Percentiles rank a stretch among this genome's conserved stretches.
phyloP scores from a whole-genome alignment of 1,140 invertebrate species.

The Drosophila pachea region DNA sequence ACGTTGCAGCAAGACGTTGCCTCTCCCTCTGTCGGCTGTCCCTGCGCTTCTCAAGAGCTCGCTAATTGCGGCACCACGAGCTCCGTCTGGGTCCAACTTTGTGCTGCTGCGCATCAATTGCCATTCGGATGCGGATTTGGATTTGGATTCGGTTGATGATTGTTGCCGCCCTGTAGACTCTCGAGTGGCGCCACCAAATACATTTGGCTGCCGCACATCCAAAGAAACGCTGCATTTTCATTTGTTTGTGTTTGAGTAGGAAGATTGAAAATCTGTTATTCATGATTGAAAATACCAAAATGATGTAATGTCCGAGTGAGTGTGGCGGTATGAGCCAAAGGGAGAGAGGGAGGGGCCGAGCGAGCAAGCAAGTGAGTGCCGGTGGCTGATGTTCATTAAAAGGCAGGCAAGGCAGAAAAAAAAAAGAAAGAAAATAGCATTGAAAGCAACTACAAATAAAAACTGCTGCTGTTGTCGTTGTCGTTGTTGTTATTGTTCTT shows the following conservation, averaged over 20 bases:
- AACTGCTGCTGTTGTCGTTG: slow-evolving; percentile 33
- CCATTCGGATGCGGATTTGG: background rate
- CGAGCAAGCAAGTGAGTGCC: slow-evolving; percentile 1
- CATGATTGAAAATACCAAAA: slow-evolving; percentile 69
- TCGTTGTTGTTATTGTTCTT: slow-evolving; percentile 12
- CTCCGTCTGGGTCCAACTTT: background rate
- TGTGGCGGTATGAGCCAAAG: background rate
- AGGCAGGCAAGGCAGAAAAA: slow-evolving; percentile 24
- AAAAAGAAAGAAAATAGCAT: slow-evolving; percentile 19
- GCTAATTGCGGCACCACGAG: slow-evolving; percentile 14
- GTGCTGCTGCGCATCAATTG: slow-evolving; percentile 11
- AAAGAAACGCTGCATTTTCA: slow-evolving; percentile 60
- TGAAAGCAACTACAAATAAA: slow-evolving; percentile 26
- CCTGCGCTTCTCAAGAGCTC: slow-evolving; percentile 6
- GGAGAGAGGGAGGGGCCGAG: slow-evolving; percentile 8
- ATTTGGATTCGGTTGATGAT: slow-evolving; percentile 3
- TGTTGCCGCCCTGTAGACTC: slow-evolving; percentile 47
- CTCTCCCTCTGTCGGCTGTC: background rate
- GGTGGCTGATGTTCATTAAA: slow-evolving; percentile 26
- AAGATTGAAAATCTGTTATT: slow-evolving; percentile 62
- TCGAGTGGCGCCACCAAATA: slow-evolving; percentile 72
- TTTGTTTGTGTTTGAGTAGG: background rate
- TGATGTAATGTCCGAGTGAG: slow-evolving; percentile 59
- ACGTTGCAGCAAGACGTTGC: slow-evolving; percentile 10
- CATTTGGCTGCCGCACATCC: slow-evolving; percentile 73